These are phyloP conservation scores for Graptemys geographica DNA, from an alignment of 2,797 vertebrate species.

Conservation along the genomic window DNA sequence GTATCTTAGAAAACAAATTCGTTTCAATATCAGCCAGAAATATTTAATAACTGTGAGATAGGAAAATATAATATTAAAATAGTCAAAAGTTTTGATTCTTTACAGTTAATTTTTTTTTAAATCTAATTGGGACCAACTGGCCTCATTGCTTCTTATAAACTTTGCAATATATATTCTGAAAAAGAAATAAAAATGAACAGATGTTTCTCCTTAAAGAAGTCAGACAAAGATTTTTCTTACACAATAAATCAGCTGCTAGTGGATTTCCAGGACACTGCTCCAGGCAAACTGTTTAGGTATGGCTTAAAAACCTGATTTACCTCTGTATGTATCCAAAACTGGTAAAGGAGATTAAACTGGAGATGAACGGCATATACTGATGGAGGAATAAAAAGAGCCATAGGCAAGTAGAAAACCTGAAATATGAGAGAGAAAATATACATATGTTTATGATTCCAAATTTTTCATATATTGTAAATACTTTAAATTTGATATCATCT, in stretches of 20 bases:
- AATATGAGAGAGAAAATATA: conserved; percentile 52
- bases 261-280: conserved; percentile 80
- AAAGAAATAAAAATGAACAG: conserved; percentile 84
- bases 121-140: conserved; percentile 87
- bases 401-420: conserved; percentile 92
- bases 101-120: conserved; percentile 73
- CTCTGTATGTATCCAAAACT: conserved; percentile 99
- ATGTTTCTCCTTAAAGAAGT: conserved; percentile 85
- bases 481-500: not conserved
- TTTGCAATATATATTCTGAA: conserved; percentile 85
- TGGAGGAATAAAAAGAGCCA: conserved; percentile 91
- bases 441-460: not conserved
- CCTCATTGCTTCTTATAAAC: conserved; percentile 86
- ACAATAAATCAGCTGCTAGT: conserved; percentile 86
- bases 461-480: not conserved
- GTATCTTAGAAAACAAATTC: conserved; percentile 66
- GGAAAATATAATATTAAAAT: conserved; percentile 74
- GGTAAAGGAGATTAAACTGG: conserved; percentile 95
- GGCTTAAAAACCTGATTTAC: conserved; percentile 80
- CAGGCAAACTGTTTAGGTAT: conserved; percentile 76
- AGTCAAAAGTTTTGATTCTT: conserved; percentile 76
- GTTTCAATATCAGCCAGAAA: conserved; percentile 71
- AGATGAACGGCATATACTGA: conserved; percentile 91
- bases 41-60: conserved; percentile 78
- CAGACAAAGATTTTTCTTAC: conserved; percentile 87